Percentiles rank a stretch among this genome's conserved stretches.
phyloP scores from a whole-genome alignment of 1,140 invertebrate species.

The Wasmannia auropunctata region DNA sequence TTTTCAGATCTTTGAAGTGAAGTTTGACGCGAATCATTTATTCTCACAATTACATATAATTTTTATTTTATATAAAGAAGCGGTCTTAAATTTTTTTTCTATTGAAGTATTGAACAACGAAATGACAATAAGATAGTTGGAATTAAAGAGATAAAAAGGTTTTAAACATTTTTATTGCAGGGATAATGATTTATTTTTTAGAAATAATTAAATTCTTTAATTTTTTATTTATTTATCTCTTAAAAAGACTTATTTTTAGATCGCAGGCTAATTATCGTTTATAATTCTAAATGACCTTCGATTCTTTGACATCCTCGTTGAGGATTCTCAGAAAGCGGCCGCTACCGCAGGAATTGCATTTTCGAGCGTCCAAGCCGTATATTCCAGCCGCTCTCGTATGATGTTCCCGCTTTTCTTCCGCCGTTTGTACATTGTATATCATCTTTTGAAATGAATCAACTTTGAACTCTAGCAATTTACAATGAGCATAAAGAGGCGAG shows the following conservation, averaged over 20 bases:
- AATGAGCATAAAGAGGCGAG: conserved; percentile 78
- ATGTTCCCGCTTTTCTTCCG: conserved; percentile 82
- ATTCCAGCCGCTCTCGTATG: conserved; percentile 82
- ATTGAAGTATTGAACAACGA: too few species aligned
- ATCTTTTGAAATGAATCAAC: conserved; percentile 81
- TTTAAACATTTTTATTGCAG: too few species aligned
- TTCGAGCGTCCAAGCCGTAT: conserved; percentile 83
- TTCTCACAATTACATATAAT: neutral
- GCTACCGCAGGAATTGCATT: conserved; percentile 84
- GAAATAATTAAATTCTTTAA: neutral
- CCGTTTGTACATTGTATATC: conserved; percentile 84
- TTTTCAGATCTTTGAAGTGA: neutral
- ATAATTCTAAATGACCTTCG: neutral
- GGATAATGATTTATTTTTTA: too few species aligned
- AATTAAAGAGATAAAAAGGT: too few species aligned
- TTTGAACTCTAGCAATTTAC: conserved; percentile 86
- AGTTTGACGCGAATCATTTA: too few species aligned
- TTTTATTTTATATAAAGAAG: too few species aligned
- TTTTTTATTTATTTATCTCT: neutral
- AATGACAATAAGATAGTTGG: too few species aligned
- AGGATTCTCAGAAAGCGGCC: conserved; percentile 83
- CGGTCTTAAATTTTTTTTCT: neutral
- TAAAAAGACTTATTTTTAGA: neutral
- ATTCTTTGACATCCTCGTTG: neutral
- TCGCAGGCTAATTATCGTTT: neutral